A percentile compares a stretch with the other conserved stretches of the same genome.
Conservation (phyloP, 64 coral and sea anemone species). For the Actinia equina region DNA sequence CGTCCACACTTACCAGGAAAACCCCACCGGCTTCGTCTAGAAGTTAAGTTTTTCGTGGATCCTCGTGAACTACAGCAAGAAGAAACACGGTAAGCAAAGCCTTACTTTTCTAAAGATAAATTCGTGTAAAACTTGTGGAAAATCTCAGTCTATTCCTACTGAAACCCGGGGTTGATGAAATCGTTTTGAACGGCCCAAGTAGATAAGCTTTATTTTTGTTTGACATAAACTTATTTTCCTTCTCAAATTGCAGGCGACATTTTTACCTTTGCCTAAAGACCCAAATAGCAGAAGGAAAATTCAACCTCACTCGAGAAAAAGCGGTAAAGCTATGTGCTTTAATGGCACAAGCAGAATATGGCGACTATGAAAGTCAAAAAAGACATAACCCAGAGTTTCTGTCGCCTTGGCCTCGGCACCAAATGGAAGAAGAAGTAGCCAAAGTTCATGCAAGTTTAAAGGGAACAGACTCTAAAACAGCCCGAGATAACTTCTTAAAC, state of each 20-base stretch:
- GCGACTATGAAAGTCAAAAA: constrained; percentile 44
- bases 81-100: constrained; percentile 70
- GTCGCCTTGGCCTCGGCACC: constrained; percentile 56
- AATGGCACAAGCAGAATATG: constrained; percentile 76
- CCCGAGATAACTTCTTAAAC: constrained; percentile 73
- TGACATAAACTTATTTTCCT: background rate
- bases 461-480: constrained; percentile 59
- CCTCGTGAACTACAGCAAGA: constrained; percentile 99
- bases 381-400: constrained; percentile 62
- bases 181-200: background rate
- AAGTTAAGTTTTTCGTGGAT: constrained; percentile 96
- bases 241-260: constrained; percentile 64
- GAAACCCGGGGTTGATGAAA: background rate
- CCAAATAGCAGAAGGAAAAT: constrained; percentile 83
- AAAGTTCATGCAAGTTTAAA: constrained; percentile 58
- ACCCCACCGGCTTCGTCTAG: constrained; percentile 94
- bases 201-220: background rate
- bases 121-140: background rate
- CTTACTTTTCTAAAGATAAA: background rate
- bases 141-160: background rate
- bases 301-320: constrained; percentile 65
- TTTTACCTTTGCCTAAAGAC: constrained; percentile 83
- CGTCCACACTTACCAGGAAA: constrained; percentile 92
- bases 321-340: constrained; percentile 78
- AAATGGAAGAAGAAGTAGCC: constrained; percentile 61